Base-by-base conservation (phyloP, 1,140 invertebrate genomes). In the Ceratina japonica region DNA sequence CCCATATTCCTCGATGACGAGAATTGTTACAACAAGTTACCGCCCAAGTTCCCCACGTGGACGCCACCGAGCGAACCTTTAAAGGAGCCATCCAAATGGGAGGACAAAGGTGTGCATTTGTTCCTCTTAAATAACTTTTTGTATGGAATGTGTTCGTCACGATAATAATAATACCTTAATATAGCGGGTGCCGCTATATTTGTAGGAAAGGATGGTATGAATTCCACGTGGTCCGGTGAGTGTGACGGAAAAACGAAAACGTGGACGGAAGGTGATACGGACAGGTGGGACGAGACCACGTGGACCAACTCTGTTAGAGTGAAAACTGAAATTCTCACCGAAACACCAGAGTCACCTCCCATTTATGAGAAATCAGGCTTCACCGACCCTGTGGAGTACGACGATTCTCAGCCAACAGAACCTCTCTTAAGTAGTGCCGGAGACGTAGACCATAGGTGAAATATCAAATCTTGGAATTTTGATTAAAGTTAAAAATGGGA, bases 301-400 rank as follows among this genome's bases (percentile, higher is more conserved):
- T 92, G 92, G 91, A 75, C 87, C 0, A 82, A 81, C n/a, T 75
- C 73, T 27, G 82, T 86, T 20, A 84, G 87, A 54, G 82, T 79
- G 16, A 92, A 92, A 75, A 87, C 63, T 61, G 86, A 87, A 51
- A 84, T 89, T 27, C 66, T 91, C 0, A 87, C 88, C 0, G 94
- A 94, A 86, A 95, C 94, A 3, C 95, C 95, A 8, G 94, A 95
- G 82, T 95, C 95, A 68, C 95, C 95, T 4, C 95, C 95, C 0
- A 92, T 94, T 54, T 95, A 94, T 80, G 95, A 95, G 80, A 95
- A 95, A 84, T 91, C 90, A 62, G 90, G 91, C 72, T 93, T 93
- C 66, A 85, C 85, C 13, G 90, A 91, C 79, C 93, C 93, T 2
- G 87, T 95, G 2, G 94, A 95, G 79, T 95, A 95, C 77, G 93